A percentile compares a stretch with the other conserved stretches of the same genome.
phyloP scores from a whole-genome alignment of 2,888 invertebrate species.

The Tinea semifulvella region DNA sequence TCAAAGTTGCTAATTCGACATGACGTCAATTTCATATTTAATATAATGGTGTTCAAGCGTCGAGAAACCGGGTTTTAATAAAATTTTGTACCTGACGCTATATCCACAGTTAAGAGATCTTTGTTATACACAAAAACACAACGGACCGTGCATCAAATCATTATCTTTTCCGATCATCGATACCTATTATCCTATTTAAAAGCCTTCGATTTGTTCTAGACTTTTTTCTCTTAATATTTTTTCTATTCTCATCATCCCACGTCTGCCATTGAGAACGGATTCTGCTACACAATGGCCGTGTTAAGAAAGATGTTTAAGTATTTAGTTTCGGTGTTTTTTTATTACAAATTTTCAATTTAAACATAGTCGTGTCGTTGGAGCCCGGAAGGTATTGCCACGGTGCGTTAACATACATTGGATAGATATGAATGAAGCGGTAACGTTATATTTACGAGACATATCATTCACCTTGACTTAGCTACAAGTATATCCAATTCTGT shows the following conservation, averaged over 20 bases:
- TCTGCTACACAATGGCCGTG: slow-evolving; percentile 51
- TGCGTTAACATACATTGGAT: slow-evolving; percentile 36
- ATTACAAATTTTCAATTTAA: slow-evolving; percentile 62
- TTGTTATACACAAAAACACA: slow-evolving; percentile 54
- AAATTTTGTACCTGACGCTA: no score
- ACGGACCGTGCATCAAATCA: slow-evolving; percentile 45
- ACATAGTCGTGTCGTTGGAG: slow-evolving; percentile 55
- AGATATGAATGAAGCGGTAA: slow-evolving; percentile 10
- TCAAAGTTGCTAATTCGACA: no score
- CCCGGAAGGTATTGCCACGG: slow-evolving; percentile 64
- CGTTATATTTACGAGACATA: slow-evolving; percentile 13
- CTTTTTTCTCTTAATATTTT: slow-evolving; percentile 40
- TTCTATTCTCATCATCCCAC: slow-evolving; percentile 37
- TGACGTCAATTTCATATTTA: no score
- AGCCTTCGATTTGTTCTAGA: slow-evolving; percentile 62
- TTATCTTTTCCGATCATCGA: slow-evolving; percentile 63
- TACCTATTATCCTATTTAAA: slow-evolving; percentile 66
- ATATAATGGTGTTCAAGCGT: no score
- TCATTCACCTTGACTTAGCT: slow-evolving; percentile 7
- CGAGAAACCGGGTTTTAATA: no score
- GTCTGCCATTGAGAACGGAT: slow-evolving; percentile 53
- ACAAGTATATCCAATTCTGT: no score
- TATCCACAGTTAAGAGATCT: no score
- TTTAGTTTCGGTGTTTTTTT: slow-evolving; percentile 64
- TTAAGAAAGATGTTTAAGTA: slow-evolving; percentile 66